Conservation (phyloP, 2,888 invertebrate species). For the Kuschelorhynchus macadamiae region DNA sequence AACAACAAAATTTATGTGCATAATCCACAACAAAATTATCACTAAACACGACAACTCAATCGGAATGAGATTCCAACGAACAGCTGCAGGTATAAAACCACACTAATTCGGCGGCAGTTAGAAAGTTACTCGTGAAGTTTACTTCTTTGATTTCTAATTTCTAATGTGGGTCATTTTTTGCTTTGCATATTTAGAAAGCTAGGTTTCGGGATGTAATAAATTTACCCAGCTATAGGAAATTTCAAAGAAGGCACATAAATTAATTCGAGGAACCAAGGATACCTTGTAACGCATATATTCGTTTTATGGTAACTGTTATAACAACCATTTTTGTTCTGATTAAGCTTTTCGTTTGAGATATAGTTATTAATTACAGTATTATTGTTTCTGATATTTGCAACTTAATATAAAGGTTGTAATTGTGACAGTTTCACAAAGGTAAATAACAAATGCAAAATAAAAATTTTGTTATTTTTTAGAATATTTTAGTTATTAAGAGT, state of each 20-base stretch:
- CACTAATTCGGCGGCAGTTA: constrained; percentile 45
- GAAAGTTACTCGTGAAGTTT: constrained; percentile 48
- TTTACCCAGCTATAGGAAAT: background rate
- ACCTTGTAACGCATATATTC: no score
- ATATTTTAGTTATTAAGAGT: no score
- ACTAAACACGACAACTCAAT: background rate
- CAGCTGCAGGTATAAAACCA: constrained; percentile 50
- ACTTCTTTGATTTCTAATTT: constrained; percentile 28
- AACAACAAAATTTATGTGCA: background rate
- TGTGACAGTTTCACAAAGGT: no score
- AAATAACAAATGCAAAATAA: no score
- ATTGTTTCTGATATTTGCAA: no score
- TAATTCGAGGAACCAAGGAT: background rate
- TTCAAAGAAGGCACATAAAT: constrained; percentile 3
- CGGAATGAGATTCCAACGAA: constrained; percentile 2
- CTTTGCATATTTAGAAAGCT: constrained; percentile 63
- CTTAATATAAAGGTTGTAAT: no score
- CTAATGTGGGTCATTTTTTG: constrained; percentile 63
- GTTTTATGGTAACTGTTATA: no score
- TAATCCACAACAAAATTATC: no score
- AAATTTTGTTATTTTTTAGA: no score
- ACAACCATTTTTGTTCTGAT: no score
- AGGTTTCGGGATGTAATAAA: constrained; percentile 10
- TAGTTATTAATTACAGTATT: no score
- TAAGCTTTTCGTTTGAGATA: no score